These are phyloP conservation scores for Plagiodera versicolora DNA, from an alignment of 2,888 invertebrate species.

Conservation along the genomic window DNA sequence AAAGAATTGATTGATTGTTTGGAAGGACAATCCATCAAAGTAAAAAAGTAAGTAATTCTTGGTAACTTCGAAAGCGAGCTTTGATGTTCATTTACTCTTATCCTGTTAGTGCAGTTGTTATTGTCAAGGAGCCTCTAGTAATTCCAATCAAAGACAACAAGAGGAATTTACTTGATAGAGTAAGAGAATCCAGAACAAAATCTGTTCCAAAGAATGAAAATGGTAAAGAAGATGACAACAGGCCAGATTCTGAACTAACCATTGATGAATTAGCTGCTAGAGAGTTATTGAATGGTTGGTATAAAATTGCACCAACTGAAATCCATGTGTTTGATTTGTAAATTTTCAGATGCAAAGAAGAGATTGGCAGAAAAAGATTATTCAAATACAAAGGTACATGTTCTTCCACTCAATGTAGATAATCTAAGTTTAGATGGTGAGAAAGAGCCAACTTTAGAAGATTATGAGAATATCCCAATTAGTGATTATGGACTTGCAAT, in stretches of 20 bases:
- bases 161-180: conserved; percentile 57
- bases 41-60: conserved; percentile 69
- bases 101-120: conserved; percentile 58
- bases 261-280: conserved; percentile 74
- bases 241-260: conserved; percentile 52
- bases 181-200: conserved; percentile 58
- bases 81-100: conserved; percentile 24
- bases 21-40: conserved; percentile 75
- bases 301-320: conserved; percentile 10
- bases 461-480: conserved; percentile 72
- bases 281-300: conserved; percentile 66
- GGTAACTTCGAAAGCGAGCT: too few species aligned
- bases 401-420: conserved; percentile 63
- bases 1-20: conserved; percentile 76
- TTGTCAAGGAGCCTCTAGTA: conserved; percentile 60
- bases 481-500: conserved; percentile 88
- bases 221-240: conserved; percentile 39
- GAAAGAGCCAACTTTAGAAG: conserved; percentile 63
- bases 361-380: conserved; percentile 46
- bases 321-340: conserved; percentile 5
- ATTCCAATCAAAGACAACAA: conserved; percentile 65
- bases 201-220: conserved; percentile 35
- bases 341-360: conserved; percentile 43
- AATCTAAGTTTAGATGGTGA: conserved; percentile 67
- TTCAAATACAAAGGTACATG: conserved; percentile 47